Percentiles rank a stretch among this genome's conserved stretches.
phyloP scores from a whole-genome alignment of 2,888 invertebrate genomes.

The Leucoptera coffeella region DNA sequence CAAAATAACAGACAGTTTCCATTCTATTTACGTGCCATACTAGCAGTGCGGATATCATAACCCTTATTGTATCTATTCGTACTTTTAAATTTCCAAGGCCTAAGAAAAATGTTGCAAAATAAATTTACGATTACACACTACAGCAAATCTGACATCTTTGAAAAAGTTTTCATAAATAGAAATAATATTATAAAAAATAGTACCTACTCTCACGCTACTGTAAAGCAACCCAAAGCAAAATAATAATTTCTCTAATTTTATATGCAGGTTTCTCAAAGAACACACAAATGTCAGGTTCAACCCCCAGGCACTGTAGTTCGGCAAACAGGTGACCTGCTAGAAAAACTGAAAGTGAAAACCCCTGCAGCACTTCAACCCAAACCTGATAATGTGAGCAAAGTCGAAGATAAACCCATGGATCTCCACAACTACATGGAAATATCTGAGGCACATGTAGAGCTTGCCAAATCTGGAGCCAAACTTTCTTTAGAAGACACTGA shows the following conservation, averaged over 20 bases:
- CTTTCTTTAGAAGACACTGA: constrained; percentile 43
- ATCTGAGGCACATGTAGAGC: constrained; percentile 33
- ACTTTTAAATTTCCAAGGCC: no score
- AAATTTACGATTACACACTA: no score
- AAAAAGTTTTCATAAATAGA: no score
- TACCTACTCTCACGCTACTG: no score
- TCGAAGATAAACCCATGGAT: neutral
- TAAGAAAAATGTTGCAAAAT: no score
- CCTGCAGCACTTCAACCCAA: constrained; percentile 4
- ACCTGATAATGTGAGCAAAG: neutral
- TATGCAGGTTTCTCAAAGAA: constrained; percentile 72
- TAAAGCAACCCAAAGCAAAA: neutral
- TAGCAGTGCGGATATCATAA: no score
- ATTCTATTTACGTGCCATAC: no score
- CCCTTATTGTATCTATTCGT: no score
- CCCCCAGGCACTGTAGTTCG: constrained; percentile 53
- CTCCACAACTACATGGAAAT: constrained; percentile 15
- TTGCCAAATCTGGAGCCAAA: constrained; percentile 36
- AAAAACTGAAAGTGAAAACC: constrained; percentile 40
- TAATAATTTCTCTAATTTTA: constrained; percentile 3
- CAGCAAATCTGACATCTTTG: no score
- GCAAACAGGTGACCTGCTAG: constrained; percentile 37
- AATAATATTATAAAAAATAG: no score
- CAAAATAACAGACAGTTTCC: no score
- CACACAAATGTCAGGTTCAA: constrained; percentile 69